Evolutionary conservation across 2,888 invertebrate genomes (phyloP).

Genomic region (Autographa pulchrina): DNA sequence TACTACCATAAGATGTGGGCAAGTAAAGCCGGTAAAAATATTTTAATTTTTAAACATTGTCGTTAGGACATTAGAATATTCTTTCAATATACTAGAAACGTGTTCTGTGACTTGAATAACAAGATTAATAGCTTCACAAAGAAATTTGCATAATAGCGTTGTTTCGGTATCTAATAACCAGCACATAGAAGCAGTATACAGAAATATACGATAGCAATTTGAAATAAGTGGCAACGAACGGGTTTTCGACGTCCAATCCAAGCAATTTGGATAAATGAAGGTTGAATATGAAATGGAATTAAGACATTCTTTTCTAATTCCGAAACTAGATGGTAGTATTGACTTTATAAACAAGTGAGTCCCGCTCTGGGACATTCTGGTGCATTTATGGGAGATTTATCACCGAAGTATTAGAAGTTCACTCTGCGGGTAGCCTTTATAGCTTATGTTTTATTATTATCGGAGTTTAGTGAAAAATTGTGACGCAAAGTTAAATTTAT

Average conservation of each 20-base stretch:
- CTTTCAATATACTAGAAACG: constrained; percentile 53
- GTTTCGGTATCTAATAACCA: constrained; percentile 59
- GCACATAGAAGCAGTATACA: constrained; percentile 42
- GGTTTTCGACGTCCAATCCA: constrained; percentile 49
- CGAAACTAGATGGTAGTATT: constrained; percentile 66
- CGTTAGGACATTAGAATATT: constrained; percentile 30
- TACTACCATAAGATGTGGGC: constrained; percentile 21
- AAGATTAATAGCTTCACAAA: constrained; percentile 64
- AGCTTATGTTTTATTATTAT: constrained; percentile 64
- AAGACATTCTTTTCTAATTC: constrained; percentile 68
- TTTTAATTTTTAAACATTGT: constrained; percentile 34
- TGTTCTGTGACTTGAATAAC: constrained; percentile 61
- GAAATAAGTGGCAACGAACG: constrained; percentile 57
- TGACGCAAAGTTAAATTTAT: constrained; percentile 33
- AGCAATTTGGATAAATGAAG: constrained; percentile 55
- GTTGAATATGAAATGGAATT: constrained; percentile 64
- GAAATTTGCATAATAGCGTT: constrained; percentile 71
- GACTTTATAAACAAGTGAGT: constrained; percentile 63
- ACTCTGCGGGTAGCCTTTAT: constrained; percentile 67
- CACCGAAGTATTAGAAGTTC: constrained; percentile 66
- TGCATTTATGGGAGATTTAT: constrained; percentile 72
- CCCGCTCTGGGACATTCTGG: constrained; percentile 71
- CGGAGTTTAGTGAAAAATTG: constrained; percentile 51
- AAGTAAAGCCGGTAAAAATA: constrained; percentile 8
- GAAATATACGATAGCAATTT: constrained; percentile 51